Conservation (phyloP, 2,888 invertebrate genomes). For the Noctua pronuba region DNA sequence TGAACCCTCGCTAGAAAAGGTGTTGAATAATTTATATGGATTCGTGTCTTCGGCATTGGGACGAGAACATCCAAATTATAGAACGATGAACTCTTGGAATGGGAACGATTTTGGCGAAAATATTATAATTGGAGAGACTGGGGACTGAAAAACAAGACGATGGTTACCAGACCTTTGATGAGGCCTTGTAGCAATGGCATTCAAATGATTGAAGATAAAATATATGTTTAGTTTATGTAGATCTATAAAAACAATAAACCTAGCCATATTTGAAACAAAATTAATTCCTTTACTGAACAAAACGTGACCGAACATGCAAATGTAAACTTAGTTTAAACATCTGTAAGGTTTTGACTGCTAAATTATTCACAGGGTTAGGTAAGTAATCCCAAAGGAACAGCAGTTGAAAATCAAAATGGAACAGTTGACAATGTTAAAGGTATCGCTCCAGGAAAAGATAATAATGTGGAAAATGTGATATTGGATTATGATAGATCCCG, state of each 20-base stretch:
- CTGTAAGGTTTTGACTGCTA: constrained; percentile 6
- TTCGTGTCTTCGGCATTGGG: constrained; percentile 18
- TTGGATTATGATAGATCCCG: neutral
- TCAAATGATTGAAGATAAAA: neutral
- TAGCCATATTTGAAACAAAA: neutral
- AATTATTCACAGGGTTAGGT: constrained; percentile 28
- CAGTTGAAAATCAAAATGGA: constrained; percentile 20
- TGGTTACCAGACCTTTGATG: neutral
- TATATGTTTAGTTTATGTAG: neutral
- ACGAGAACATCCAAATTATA: constrained; percentile 16
- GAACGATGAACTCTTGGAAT: constrained; percentile 1
- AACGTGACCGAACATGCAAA: constrained; percentile 12
- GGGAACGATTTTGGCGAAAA: constrained; percentile 1
- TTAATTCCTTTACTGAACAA: neutral
- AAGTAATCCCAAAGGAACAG: neutral
- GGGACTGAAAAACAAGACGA: neutral
- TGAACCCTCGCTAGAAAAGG: constrained; percentile 26
- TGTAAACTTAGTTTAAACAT: constrained; percentile 12
- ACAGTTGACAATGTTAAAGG: neutral
- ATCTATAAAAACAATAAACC: neutral
- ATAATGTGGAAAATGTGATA: constrained; percentile 2
- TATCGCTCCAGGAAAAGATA: constrained; percentile 1
- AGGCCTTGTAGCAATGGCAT: neutral
- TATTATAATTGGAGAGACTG: constrained; percentile 8
- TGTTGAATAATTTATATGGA: constrained; percentile 50